Evolutionary conservation across 2,113 vertebrate genomes (phyloP), one percentile per base, ranked within the genome.

Genomic region (Pachypanchax playfairii): DNA sequence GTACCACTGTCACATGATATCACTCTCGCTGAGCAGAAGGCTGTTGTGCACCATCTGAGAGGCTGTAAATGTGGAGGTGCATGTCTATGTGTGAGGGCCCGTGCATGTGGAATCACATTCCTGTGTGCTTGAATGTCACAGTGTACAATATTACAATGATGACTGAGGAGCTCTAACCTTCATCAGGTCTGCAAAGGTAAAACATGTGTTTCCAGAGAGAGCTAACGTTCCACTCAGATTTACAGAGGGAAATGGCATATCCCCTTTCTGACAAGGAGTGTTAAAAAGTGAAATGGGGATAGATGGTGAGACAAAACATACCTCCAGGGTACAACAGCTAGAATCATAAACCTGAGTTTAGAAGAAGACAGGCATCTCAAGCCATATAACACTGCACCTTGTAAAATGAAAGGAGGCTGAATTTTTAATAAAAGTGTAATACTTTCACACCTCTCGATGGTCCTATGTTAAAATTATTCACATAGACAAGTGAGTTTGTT

Each of bases 121-220:
- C 31, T 15, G 51, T 57, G 57, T 38, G 60, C 58, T 36, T 65
- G 75, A 81, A 78, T 83, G 75, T 86, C 82, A 71, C 61, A 67
- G 61, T 63, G 59, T 33, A 36, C 47, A 25, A 80, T 71, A 80
- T 79, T 74, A 64, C 25, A 21, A 79, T 70, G 83, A 84, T 74
- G 83, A 84, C 75, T 76, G 59, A 87, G 76, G 75, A 83, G 65
- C 75, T 80, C 72, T 87, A 85, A 87, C 87, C 85, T 88, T 77
- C 67, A 75, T 88, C 76, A 66, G 74, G 65, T 78, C 55, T 65
- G 80, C 71, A 84, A 88, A 87, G 85, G 77, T 84, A 87, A 87
- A 89, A 90, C 85, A 89, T 85, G 83, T 90, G 89, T 81, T 88
- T 83, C 70, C 78, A 76, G 42, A 77, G 83, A 65, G 85, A 80